phyloP scores from a whole-genome alignment of 2,797 vertebrate species.

The Sylvilagus floridanus region DNA sequence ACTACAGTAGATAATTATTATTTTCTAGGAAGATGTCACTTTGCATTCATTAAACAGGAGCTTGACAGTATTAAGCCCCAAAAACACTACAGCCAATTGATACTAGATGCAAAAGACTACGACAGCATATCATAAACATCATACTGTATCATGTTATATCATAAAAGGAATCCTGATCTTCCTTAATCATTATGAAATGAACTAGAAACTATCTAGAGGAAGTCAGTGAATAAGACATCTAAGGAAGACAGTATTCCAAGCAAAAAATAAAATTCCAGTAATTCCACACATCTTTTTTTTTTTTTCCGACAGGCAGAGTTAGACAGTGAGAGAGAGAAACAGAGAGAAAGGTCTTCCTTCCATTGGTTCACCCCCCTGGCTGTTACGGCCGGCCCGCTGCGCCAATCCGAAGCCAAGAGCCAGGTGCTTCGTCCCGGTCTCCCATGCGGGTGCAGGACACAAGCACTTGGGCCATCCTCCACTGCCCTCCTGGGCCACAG shows the following conservation, averaged over 20 bases:
- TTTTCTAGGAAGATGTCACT: constrained; percentile 85
- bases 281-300: constrained; percentile 12
- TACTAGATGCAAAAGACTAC: constrained; percentile 78
- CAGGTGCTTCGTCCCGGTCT: no score
- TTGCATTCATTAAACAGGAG: constrained; percentile 59
- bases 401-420: no score
- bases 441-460: no score
- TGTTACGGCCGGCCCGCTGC: no score
- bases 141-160: constrained; percentile 47
- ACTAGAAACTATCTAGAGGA: neutral
- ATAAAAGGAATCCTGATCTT: constrained; percentile 81
- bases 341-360: no score
- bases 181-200: constrained; percentile 69
- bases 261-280: constrained; percentile 55
- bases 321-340: no score
- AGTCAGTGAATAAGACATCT: neutral
- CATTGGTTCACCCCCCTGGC: no score
- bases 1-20: constrained; percentile 82
- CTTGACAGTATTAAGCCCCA: constrained; percentile 78
- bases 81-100: constrained; percentile 84
- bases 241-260: constrained; percentile 56
- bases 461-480: no score
- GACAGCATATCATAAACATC: constrained; percentile 63
- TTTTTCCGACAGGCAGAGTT: neutral
- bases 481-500: no score